Base-by-base conservation (phyloP, 2,888 invertebrate genomes). In the Clitarchus hookeri region DNA sequence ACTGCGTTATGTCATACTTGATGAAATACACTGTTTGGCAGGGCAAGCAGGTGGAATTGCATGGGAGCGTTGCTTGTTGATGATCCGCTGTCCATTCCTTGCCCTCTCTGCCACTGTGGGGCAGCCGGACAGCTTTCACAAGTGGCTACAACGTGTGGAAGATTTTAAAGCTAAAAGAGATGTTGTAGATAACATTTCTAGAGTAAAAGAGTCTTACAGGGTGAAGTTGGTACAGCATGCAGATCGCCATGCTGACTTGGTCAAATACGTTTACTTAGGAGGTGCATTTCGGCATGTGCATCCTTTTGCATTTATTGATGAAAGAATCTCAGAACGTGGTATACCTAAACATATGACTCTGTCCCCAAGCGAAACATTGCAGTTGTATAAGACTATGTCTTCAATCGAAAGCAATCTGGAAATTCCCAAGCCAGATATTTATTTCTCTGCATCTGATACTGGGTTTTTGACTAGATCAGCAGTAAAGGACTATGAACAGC, bases 31-130 rank as follows among this genome's bases (percentile, higher is more conserved):
- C 84, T 88, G 88, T 85, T 86, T 89, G 86, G 87, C 88, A n/a
- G 88, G 88, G 16, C 84, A 88, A 78, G 83, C 86, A n/a, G 89
- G 88, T 23, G 89, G 88, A 19, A 26, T 88, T 13, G 82, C 88
- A 12, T 89, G 88, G 88, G 89, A 89, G 86, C 85, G 88, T 82
- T 87, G 88, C 85, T 84, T 89, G 27, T 78, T 89, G 36, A 84
- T 89, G n/a, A 89, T 88, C 80, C 88, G 86, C 11, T 89, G 89
- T 84, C 89, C 89, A 53, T 89, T 89, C 86, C 87, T 89, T 26
- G 89, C 89, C 23, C 88, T 89, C 23, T 89, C 89, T 23, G 89
- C 89, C 44, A 89, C 89, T 65, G 87, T 89, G 79, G 88, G 88
- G 19, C 87, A 89, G 44, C 88, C 89, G 16, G 86, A 86, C 44